A percentile compares a stretch with the other conserved stretches of the same genome.
These are phyloP conservation scores for Gasterosteus nipponicus DNA, from an alignment of 2,113 vertebrate genomes.

Conservation along the genomic window DNA sequence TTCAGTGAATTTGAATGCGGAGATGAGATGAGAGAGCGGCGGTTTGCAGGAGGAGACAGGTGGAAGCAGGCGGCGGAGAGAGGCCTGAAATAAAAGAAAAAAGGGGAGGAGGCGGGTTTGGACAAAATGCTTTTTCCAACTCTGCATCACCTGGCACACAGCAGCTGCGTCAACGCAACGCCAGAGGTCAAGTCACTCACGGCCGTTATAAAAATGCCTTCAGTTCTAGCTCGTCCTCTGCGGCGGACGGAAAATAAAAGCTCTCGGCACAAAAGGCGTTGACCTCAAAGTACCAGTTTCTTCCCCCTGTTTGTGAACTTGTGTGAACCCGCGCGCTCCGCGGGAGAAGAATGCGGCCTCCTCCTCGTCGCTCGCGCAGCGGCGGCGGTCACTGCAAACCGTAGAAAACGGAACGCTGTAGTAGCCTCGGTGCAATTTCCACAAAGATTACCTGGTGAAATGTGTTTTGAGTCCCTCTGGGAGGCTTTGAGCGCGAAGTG, in stretches of 20 bases:
- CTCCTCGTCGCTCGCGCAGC: background rate
- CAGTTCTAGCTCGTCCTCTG: constrained; percentile 28
- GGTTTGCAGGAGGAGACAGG: constrained; percentile 62
- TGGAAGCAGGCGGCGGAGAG: constrained; percentile 36
- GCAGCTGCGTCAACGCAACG: constrained; percentile 69
- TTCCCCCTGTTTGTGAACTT: constrained; percentile 24
- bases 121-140: constrained; percentile 69
- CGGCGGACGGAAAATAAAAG: constrained; percentile 9
- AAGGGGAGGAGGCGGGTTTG: constrained; percentile 12
- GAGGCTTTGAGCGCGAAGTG: background rate
- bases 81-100: background rate
- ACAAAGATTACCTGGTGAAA: constrained; percentile 16
- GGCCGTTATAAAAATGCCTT: constrained; percentile 53
- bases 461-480: constrained; percentile 5
- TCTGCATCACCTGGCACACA: constrained; percentile 65
- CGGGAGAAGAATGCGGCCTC: constrained; percentile 39
- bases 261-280: constrained; percentile 48
- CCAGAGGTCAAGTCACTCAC: constrained; percentile 61
- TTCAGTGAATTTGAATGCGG: constrained; percentile 34
- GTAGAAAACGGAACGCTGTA: background rate
- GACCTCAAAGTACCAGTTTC: constrained; percentile 53
- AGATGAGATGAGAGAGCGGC: constrained; percentile 37
- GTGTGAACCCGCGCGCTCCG: constrained; percentile 31
- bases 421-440: background rate
- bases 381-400: constrained; percentile 23